Base-by-base conservation (phyloP, 2,888 invertebrate species). In the Danaus chrysippus region DNA sequence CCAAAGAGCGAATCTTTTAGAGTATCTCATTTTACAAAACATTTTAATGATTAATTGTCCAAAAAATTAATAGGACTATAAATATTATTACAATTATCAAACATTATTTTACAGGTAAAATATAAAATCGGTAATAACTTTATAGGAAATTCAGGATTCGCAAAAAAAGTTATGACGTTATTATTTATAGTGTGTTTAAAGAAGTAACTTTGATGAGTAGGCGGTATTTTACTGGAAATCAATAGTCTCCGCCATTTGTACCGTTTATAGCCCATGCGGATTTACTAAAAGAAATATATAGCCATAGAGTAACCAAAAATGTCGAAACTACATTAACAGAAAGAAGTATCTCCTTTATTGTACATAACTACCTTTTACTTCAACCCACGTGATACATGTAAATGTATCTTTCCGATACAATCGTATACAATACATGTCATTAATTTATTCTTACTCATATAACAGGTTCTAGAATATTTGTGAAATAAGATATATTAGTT, bases 271-370 rank as follows among this genome's bases (percentile, higher is more conserved):
- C 12, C 12, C 13, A 19, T 59, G 59, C 59, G 56, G 62, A 59
- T 52, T 49, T 59, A 10, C 52, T 34, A 44, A 23, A 56, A 19
- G 42, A 12, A 41, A 62, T 43, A 42, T 11, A 53, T 23, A 19
- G 56, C 56, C 44, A 15, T 57, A 57, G 46, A 49, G 54, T 57
- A 59, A 46, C 34, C 56, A 42, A 57, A 53, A 56, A 13, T 58
- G 42, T 62, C 13, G 15, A 56, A 55, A 58, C 23, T 56, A 34
- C 44, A 44, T 42, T 46, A 42, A 54, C 41, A 61, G 44, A n/a
- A 43, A 61, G 44, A n/a, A 42, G 58, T 59, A 53, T 61, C 59
- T 64, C 63, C 59, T 53, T 57, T 44, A 46, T 13, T 19, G 44
- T 57, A 46, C 3, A 59, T 6, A 44, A 17, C 54, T 59, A 57